Evolutionary conservation across 2,113 vertebrate species (phyloP), one percentile per base, ranked within the genome.

Genomic region (Rafetus swinhoei): DNA sequence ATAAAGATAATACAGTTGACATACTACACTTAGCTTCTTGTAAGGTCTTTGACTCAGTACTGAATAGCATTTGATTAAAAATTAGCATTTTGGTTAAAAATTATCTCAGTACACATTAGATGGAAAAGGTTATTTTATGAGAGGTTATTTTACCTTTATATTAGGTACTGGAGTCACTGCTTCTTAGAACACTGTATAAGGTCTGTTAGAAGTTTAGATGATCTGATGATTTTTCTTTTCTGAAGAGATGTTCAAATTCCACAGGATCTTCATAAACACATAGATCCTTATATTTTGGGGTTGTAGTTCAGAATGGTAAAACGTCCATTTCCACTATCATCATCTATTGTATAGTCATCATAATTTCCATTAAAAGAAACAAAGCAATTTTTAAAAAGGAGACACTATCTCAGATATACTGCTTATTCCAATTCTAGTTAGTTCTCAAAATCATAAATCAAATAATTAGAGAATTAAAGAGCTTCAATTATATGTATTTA

Each of bases 391-490:
- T 56, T 29, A 79, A 87, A 45, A 85, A 90, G 5, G 84, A 0
- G 0, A 76, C 35, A 87, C 86, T 32, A 14, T 56, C 93, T 94
- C 25, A 92, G 93, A 87, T 89, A 77, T 72, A 85, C 3, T 74
- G 62, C 50, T 89, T 83, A 87, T 89, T 91, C 27, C 77, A 86
- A 95, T 92, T 93, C 21, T 2, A 89, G 12, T 85, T 93, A 14
- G 27, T 39, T 84, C 60, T 83, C 50, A 89, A 80, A 93, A 93
- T 69, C 50, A 79, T 35, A 94, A 93, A 93, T 25, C 50, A 84
- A 10, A 90, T 69, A 1, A 90, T 88, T 91, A 95, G 88, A 95
- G 50, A 74, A 45, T 59, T 86, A 76, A 93, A 89, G 57, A 96
- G 74, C 60, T 89, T 62, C 19, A 95, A 29, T 88, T 90, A 87